phyloP scores from a whole-genome alignment of 2,888 invertebrate species.

The Apamea crenata region DNA sequence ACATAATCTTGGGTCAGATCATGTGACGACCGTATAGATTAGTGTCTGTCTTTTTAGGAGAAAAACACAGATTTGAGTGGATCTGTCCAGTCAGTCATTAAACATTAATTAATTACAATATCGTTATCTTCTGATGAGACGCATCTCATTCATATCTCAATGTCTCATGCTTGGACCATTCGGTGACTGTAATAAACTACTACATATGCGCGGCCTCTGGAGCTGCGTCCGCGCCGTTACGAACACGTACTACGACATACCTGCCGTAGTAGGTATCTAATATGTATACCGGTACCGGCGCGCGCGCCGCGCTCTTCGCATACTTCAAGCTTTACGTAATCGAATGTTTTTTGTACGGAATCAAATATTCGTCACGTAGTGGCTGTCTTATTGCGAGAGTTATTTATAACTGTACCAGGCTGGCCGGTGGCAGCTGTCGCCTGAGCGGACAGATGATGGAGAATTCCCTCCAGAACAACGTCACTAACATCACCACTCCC shows the following conservation, averaged over 20 bases:
- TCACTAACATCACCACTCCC: too few relatives aligned
- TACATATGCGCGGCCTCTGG: slow-evolving; percentile 13
- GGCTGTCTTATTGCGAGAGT: slow-evolving; percentile 16
- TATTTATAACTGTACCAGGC: slow-evolving; percentile 17
- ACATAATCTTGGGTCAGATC: neutral
- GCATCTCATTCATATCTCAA: slow-evolving; percentile 33
- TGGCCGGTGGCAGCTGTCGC: neutral
- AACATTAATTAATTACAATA: slow-evolving; percentile 16
- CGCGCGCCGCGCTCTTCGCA: slow-evolving; percentile 55
- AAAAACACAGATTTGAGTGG: neutral
- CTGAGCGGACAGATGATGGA: too few relatives aligned
- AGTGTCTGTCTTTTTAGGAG: neutral
- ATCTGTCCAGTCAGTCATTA: neutral
- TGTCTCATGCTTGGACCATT: slow-evolving; percentile 1
- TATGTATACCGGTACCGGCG: slow-evolving; percentile 37
- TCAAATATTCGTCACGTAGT: slow-evolving; percentile 33
- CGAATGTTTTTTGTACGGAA: slow-evolving; percentile 45
- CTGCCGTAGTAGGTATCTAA: slow-evolving; percentile 15
- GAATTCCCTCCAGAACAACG: too few relatives aligned
- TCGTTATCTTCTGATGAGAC: slow-evolving; percentile 4
- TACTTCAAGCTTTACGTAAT: slow-evolving; percentile 56
- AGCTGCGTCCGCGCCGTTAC: slow-evolving; percentile 3
- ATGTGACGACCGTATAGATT: neutral
- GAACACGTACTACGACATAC: slow-evolving; percentile 14
- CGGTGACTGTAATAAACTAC: neutral